These are phyloP conservation scores for Ashinkailepas kermadecensis DNA, from an alignment of 2,888 invertebrate species.

Conservation along the genomic window DNA sequence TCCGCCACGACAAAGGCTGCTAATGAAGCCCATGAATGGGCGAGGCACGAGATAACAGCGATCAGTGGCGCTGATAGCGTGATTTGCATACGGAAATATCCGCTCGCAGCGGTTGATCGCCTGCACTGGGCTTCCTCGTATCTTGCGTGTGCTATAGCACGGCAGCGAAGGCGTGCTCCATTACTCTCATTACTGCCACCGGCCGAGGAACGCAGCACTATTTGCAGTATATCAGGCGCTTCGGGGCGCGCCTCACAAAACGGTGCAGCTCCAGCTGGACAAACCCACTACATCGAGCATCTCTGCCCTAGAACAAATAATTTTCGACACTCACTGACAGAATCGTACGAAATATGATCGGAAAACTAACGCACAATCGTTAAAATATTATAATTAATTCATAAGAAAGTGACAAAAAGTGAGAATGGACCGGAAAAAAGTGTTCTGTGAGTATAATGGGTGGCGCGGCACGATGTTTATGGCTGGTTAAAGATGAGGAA, in stretches of 20 bases:
- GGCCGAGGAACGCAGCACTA: not conserved
- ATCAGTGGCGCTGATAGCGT: too few relatives aligned
- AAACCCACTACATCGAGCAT: not conserved
- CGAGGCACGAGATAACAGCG: too few relatives aligned
- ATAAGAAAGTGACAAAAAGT: slow-evolving; percentile 14
- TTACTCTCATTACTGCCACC: not conserved
- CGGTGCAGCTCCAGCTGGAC: not conserved
- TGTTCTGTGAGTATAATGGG: slow-evolving; percentile 21
- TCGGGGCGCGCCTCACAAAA: not conserved
- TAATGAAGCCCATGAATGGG: too few relatives aligned
- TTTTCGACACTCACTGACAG: slow-evolving; percentile 15
- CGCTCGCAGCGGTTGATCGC: too few relatives aligned
- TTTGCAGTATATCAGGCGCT: slow-evolving; percentile 15
- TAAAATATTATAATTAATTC: slow-evolving; percentile 20
- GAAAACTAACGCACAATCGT: slow-evolving; percentile 16
- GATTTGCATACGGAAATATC: too few relatives aligned
- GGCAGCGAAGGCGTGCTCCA: not conserved
- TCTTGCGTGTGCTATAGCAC: not conserved
- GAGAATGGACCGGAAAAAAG: not conserved
- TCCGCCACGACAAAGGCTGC: too few relatives aligned
- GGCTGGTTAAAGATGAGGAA: slow-evolving; percentile 15
- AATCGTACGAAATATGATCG: slow-evolving; percentile 14
- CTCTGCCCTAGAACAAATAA: slow-evolving; percentile 21
- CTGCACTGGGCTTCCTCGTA: too few relatives aligned
- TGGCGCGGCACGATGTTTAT: not conserved